These are phyloP conservation scores for Cristatella mucedo DNA, from an alignment of 2,888 invertebrate genomes.

Conservation along the genomic window DNA sequence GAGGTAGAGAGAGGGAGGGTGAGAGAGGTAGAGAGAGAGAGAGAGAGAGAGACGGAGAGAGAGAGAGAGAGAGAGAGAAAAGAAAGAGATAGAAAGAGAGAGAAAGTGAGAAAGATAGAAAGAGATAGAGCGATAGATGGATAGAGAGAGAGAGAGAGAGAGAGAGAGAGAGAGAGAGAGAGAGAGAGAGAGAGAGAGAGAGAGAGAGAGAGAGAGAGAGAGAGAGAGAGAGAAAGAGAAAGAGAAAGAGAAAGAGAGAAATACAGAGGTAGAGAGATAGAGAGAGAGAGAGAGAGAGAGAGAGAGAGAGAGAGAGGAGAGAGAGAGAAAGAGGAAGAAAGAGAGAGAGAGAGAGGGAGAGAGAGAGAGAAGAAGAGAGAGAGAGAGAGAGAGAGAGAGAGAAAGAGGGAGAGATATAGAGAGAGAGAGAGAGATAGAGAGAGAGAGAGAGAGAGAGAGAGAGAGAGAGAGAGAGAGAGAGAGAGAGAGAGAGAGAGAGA, in stretches of 20 bases:
- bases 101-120: no score
- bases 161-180: slow-evolving; percentile 7
- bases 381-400: not conserved
- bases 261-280: no score
- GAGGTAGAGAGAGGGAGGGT: no score
- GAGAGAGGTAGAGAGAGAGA: no score
- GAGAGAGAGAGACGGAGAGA: not conserved
- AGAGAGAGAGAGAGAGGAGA: slow-evolving; percentile 6
- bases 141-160: no score
- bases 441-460: not conserved
- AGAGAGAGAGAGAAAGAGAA: slow-evolving; percentile 6
- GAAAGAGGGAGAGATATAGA: no score
- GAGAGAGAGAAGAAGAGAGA: not conserved
- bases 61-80: not conserved
- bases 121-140: no score
- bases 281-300: no score
- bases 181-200: slow-evolving; percentile 8
- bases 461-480: slow-evolving; percentile 6
- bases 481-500: slow-evolving; percentile 8
- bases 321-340: slow-evolving; percentile 5
- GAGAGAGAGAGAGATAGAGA: no score
- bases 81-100: no score
- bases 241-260: no score
- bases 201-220: slow-evolving; percentile 8
- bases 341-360: not conserved